Base-by-base conservation (phyloP, 2,888 invertebrate genomes). In the Temnothorax unifasciatus region DNA sequence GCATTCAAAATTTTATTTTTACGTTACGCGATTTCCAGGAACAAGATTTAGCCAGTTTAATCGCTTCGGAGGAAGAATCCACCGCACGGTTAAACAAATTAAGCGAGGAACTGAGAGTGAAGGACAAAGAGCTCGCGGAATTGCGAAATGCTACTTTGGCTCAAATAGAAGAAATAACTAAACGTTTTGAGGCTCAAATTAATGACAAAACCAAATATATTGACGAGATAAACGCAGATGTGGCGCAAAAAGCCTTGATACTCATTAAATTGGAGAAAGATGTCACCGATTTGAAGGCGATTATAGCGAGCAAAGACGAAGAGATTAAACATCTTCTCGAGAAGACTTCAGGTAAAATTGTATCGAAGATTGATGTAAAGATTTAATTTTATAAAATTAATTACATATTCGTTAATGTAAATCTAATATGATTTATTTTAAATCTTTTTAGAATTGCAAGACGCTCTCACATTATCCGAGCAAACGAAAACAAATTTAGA, bases 11-110 rank as follows among this genome's bases (percentile, higher is more conserved):
- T 68, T 21, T 34, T 68, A 47, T 18, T 29, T 68, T 66, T 9
- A 18, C 25, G 29, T 54, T 81, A 8, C 50, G 73, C 68, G 52
- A 50, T 29, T 63, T 83, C 73, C 77, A 94, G 94, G 93, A 94
- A 83, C 90, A 91, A 76, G 90, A 93, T 90, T 95, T 97, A 76
- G 94, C 95, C 82, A 95, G 95, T 90, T 93, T 97, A 57, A 96
- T 96, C 61, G 95, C 95, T n/a, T 96, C 96, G 86, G 95, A 96
- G 0, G 96, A 96, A 21, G 96, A 96, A 91, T 96, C 96, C 3
- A 96, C 96, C 89, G 96, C 96, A 83, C 96, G 97, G 90, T 95
- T 96, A 73, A 94, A 95, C 82, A 95, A 96, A 88, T 93, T 96
- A 52, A 95, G 96, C 4, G 96, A 96, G 87, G 96, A 96, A 88